Base-by-base conservation (phyloP, 2,113 vertebrate genomes). In the Cinclus mexicanus region DNA sequence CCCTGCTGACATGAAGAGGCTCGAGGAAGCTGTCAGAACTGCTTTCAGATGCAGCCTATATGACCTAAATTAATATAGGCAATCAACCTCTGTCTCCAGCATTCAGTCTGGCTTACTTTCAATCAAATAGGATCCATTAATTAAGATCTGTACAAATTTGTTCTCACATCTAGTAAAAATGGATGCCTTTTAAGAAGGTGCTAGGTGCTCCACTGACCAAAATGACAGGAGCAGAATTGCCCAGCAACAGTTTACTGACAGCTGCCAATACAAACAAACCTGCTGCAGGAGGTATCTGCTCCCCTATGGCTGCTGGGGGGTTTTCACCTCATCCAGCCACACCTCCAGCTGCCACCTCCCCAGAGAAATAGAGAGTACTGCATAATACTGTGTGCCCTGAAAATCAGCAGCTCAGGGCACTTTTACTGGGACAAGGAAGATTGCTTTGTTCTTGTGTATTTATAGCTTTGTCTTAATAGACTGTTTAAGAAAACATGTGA, bases 291-390 rank as follows among this genome's bases (percentile, higher is more conserved):
- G 41, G 37, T 44, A 76, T 87, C 74, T 9, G 6, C 55, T 91
- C 18, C 33, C 20, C 37, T 61, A 19, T 0, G 9, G 55, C 49
- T 87, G 69, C 69, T 63, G 41, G 31, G 16, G 28, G 33, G 21
- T 15, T 72, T 93, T 83, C 75, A 55, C 6, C n/a, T 28, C 2
- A 0, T 72, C 37, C 78, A 76, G 55, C 28, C 6, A 3, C n/a
- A 65, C 31, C 53, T 76, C 55, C 53, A 71, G 71, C 46, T 68
- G 57, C 75, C 70, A 50, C 28, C n/a, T 53, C 25, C n/a, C 39
- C 41, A 31, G 2, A 77, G 29, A 63, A 79, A 60, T 2, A 2
- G 0, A 0, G 8, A 42, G 50, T 19, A n/a, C 41, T n/a, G 44
- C 19, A 6, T 37, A 63, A 64, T 17, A 63, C 8, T 1, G 1